Percentiles rank a stretch among this genome's conserved stretches.
Conservation (phyloP, 2,797 vertebrate species). For the Microhierax caerulescens region DNA sequence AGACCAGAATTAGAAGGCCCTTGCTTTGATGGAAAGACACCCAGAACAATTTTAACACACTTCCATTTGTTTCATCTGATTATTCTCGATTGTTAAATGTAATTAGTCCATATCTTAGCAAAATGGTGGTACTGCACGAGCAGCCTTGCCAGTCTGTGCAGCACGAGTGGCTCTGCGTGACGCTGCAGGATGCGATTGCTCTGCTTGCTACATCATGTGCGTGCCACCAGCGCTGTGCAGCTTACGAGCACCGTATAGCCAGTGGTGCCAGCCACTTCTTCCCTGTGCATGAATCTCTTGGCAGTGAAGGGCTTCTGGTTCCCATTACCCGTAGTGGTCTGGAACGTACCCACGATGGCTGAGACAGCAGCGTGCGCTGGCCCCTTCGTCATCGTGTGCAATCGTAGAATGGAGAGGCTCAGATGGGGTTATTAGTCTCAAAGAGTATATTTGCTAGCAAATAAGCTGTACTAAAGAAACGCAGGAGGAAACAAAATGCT, state of each 20-base stretch:
- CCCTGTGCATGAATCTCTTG: not conserved
- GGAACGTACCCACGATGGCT: not conserved
- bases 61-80: not conserved
- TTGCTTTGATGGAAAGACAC: not conserved
- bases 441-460: not conserved
- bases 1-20: not conserved
- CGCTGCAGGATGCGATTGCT: rapidly evolving
- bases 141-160: rapidly evolving
- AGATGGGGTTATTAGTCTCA: not conserved
- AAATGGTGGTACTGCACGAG: rapidly evolving
- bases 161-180: not conserved
- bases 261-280: rapidly evolving
- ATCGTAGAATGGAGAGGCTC: not conserved
- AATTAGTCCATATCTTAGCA: not conserved
- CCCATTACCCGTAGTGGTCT: not conserved
- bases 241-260: rapidly evolving
- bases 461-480: not conserved
- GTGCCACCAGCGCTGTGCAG: not conserved
- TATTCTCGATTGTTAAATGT: not conserved
- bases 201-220: rapidly evolving
- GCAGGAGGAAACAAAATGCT: not conserved
- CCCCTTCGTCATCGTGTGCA: not conserved
- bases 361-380: not conserved
- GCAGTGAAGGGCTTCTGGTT: slow-evolving; percentile 42
- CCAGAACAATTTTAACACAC: not conserved